Evolutionary conservation across 1,140 invertebrate genomes (phyloP).

Genomic region (Latrodectus geometricus): DNA sequence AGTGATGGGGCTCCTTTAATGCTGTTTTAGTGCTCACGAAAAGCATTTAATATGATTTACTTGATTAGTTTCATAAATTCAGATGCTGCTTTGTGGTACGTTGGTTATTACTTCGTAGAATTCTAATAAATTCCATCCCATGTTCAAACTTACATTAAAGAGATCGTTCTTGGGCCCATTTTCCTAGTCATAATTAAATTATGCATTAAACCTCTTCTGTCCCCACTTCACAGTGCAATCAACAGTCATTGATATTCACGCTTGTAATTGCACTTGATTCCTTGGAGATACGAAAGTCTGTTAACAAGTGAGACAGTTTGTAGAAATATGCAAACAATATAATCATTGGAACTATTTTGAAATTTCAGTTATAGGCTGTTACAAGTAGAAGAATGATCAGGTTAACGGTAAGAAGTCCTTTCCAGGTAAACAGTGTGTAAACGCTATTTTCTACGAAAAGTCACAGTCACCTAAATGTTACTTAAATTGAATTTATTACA

Average conservation of each 20-base stretch:
- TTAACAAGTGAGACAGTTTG: neutral
- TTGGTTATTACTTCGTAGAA: constrained; percentile 25
- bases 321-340: neutral
- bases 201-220: constrained; percentile 15
- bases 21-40: constrained; percentile 11
- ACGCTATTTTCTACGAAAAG: too few species aligned
- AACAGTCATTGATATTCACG: neutral
- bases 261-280: neutral
- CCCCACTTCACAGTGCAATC: neutral
- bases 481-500: too few species aligned
- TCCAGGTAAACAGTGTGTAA: too few species aligned
- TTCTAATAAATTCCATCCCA: constrained; percentile 36
- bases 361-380: too few species aligned
- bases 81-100: constrained; percentile 3
- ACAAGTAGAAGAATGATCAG: too few species aligned
- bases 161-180: neutral
- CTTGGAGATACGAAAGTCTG: neutral
- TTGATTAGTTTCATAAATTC: constrained; percentile 52
- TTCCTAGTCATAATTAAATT: constrained; percentile 25
- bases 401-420: too few species aligned
- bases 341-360: too few species aligned
- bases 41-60: constrained; percentile 50
- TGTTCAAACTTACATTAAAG: constrained; percentile 14
- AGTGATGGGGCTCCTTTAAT: neutral
- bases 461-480: too few species aligned